Evolutionary conservation across 2,888 invertebrate species (phyloP).

Genomic region (Cactoblastis cactorum): DNA sequence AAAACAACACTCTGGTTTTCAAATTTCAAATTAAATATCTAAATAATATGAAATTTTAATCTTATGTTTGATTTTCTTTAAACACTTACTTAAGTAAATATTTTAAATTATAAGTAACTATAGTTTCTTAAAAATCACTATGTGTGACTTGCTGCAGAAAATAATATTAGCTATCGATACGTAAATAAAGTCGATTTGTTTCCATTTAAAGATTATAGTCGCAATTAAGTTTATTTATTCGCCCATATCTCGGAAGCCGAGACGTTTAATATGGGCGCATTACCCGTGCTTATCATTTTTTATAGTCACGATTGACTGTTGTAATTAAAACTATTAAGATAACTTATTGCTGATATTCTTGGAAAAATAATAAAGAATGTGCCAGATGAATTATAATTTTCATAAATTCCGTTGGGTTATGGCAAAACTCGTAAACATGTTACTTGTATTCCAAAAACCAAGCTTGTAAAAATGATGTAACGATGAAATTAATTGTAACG

Average conservation of each 20-base stretch:
- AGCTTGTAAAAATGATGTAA: too few relatives aligned
- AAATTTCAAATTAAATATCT: too few relatives aligned
- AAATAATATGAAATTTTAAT: too few relatives aligned
- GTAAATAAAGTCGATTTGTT: background rate
- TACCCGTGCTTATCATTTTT: slow-evolving; percentile 15
- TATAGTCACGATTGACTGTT: slow-evolving; percentile 18
- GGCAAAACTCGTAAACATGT: too few relatives aligned
- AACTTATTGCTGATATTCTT: background rate
- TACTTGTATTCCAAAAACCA: too few relatives aligned
- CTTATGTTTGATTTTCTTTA: too few relatives aligned
- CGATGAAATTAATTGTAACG: too few relatives aligned
- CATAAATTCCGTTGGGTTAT: too few relatives aligned
- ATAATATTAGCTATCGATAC: slow-evolving; percentile 2
- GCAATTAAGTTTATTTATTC: slow-evolving; percentile 8
- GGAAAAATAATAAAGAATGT: background rate
- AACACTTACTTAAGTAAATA: too few relatives aligned
- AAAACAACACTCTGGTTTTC: too few relatives aligned
- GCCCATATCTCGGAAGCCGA: background rate
- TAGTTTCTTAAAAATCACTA: background rate
- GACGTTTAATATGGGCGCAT: background rate
- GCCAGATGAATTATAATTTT: too few relatives aligned
- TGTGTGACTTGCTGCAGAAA: background rate
- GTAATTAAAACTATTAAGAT: slow-evolving; percentile 14
- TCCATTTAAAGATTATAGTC: background rate
- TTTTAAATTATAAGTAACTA: too few relatives aligned